phyloP scores from a whole-genome alignment of 2,797 vertebrate species.

The Galago senegalensis region DNA sequence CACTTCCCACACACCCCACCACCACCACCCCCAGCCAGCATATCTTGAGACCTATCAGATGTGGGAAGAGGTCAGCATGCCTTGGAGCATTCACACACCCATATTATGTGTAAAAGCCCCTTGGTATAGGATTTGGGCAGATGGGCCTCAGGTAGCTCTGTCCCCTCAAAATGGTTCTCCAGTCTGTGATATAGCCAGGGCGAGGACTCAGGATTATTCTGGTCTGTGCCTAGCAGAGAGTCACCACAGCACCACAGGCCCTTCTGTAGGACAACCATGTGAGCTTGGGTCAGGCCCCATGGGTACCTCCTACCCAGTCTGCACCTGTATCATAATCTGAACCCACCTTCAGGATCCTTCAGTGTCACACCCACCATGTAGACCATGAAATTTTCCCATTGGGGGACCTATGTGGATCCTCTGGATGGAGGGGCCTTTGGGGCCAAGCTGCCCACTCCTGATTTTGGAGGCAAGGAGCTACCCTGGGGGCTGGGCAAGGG shows the following conservation, averaged over 20 bases:
- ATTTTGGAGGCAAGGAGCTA: neutral
- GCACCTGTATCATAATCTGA: neutral
- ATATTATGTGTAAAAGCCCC: neutral
- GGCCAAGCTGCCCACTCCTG: fast-evolving
- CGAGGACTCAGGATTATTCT: fast-evolving
- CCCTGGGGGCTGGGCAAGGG: neutral
- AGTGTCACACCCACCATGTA: too few species aligned
- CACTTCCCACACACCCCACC: neutral
- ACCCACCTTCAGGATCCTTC: neutral
- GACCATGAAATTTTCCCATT: neutral
- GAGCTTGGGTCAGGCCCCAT: neutral
- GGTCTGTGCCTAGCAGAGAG: fast-evolving
- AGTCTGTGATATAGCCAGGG: neutral
- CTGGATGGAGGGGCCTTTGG: fast-evolving
- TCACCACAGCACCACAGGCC: fast-evolving
- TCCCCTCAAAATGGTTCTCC: neutral
- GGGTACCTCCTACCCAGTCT: too few species aligned
- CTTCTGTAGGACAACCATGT: neutral
- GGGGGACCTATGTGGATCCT: neutral
- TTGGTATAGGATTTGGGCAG: neutral
- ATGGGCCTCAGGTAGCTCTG: fast-evolving
- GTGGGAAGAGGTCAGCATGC: neutral
- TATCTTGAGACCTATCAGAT: too few species aligned
- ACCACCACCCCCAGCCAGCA: neutral
- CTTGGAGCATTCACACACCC: fast-evolving